These are phyloP conservation scores for Festucalex cinctus DNA, from an alignment of 2,113 vertebrate species.

Conservation along the genomic window DNA sequence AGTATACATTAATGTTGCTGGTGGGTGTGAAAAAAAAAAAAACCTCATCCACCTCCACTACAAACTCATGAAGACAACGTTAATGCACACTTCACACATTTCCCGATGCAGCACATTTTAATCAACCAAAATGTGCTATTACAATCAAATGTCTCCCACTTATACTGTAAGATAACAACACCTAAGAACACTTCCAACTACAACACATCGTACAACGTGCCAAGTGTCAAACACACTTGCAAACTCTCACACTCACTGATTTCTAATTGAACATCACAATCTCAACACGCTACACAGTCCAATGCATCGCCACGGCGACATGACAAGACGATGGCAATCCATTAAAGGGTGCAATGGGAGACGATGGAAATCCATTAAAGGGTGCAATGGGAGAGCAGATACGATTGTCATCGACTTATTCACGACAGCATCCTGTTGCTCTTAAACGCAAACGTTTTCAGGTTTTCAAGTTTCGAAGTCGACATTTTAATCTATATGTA, in stretches of 20 bases:
- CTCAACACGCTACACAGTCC: constrained; percentile 14
- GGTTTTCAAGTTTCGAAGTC: too few species aligned
- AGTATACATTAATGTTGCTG: not conserved
- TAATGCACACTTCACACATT: not conserved
- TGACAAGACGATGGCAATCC: constrained; percentile 37
- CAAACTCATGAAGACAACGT: not conserved
- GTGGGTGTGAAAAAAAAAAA: not conserved
- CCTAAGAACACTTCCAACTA: not conserved
- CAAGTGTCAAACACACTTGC: constrained; percentile 10
- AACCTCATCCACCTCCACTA: not conserved
- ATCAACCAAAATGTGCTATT: not conserved
- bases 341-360: constrained; percentile 76
- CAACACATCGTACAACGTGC: not conserved
- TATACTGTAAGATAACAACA: not conserved
- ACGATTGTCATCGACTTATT: not conserved
- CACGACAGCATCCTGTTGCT: not conserved
- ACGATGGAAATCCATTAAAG: constrained; percentile 64
- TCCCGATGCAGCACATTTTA: not conserved
- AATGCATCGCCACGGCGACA: constrained; percentile 36
- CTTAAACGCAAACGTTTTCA: not conserved
- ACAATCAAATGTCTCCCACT: not conserved
- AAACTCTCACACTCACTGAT: constrained; percentile 9
- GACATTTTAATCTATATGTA: too few species aligned
- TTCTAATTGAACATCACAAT: constrained; percentile 7
- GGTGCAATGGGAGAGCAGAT: constrained; percentile 60